These are phyloP conservation scores for Myripristis murdjan DNA, from an alignment of 2,797 vertebrate species.

Conservation along the genomic window DNA sequence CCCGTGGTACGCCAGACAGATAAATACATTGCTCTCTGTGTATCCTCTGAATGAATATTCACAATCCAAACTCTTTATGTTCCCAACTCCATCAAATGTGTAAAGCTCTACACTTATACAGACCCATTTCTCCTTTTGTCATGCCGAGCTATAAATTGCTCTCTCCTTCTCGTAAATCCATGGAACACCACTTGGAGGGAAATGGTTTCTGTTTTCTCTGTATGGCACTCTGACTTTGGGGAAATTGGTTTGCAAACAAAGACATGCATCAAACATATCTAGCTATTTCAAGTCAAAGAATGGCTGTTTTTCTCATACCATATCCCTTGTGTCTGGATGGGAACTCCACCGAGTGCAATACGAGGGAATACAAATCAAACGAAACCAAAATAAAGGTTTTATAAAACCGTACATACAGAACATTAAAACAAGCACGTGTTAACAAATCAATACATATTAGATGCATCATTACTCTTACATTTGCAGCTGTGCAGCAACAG, in stretches of 20 bases:
- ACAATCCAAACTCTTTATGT: conserved; percentile 52
- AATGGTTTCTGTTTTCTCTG: conserved; percentile 73
- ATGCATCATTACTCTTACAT: conserved; percentile 19
- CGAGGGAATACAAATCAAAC: conserved; percentile 1
- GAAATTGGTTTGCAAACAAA: conserved; percentile 80
- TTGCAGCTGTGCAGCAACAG: no score
- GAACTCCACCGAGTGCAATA: conserved; percentile 26
- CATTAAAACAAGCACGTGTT: conserved; percentile 22
- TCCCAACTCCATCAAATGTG: conserved; percentile 65
- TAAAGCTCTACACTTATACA: conserved; percentile 56
- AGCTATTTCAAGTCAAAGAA: conserved; percentile 60
- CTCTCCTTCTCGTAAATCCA: conserved; percentile 67
- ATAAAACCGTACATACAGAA: not conserved
- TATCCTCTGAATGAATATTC: conserved; percentile 67
- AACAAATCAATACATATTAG: conserved; percentile 36
- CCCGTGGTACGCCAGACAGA: conserved; percentile 44
- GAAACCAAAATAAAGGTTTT: not conserved
- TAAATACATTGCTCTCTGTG: conserved; percentile 33
- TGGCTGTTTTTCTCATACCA: conserved; percentile 57
- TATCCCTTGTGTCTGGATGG: conserved; percentile 36
- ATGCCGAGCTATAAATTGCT: conserved; percentile 64
- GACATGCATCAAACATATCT: conserved; percentile 74
- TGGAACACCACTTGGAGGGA: conserved; percentile 65
- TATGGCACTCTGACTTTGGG: conserved; percentile 68
- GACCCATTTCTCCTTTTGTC: conserved; percentile 63